These are phyloP conservation scores for Mohoua ochrocephala DNA, from an alignment of 2,113 vertebrate species.

Conservation along the genomic window DNA sequence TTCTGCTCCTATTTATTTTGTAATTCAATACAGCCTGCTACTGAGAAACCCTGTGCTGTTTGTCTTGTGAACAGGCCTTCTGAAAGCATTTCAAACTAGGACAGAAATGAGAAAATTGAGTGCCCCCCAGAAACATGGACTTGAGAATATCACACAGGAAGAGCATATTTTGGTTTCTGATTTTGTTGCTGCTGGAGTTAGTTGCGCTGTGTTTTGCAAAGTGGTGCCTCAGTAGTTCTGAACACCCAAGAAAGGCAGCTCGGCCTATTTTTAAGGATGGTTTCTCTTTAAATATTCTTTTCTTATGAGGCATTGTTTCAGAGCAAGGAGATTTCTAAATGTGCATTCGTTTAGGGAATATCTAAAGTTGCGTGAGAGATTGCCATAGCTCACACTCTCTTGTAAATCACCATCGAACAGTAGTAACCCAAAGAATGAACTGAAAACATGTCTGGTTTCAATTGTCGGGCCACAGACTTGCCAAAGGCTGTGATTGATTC, in stretches of 20 bases:
- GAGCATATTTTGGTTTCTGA: background rate
- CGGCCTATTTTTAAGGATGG: constrained; percentile 5
- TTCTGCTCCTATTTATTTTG: constrained; percentile 28
- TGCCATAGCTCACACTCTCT: constrained; percentile 84
- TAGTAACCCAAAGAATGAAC: constrained; percentile 87
- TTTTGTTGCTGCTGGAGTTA: background rate
- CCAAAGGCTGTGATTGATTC: constrained; percentile 80
- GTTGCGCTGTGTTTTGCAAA: background rate
- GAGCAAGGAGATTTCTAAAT: constrained; percentile 71
- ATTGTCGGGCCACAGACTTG: constrained; percentile 77
- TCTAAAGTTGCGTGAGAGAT: constrained; percentile 85
- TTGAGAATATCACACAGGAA: background rate
- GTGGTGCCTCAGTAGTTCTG: background rate
- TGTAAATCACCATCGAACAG: constrained; percentile 90
- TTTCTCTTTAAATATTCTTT: constrained; percentile 52
- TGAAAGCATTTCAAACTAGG: background rate
- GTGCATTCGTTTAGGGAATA: constrained; percentile 78
- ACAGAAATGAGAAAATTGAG: background rate
- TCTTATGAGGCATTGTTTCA: constrained; percentile 17
- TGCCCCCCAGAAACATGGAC: background rate
- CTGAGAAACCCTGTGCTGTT: background rate
- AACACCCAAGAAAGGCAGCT: background rate
- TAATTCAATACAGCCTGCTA: constrained; percentile 2
- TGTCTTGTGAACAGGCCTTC: background rate
- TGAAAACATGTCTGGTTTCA: constrained; percentile 88